Evolutionary conservation across 2,797 vertebrate species (phyloP), one percentile per base, ranked within the genome.

Genomic region (Notolabrus celidotus): DNA sequence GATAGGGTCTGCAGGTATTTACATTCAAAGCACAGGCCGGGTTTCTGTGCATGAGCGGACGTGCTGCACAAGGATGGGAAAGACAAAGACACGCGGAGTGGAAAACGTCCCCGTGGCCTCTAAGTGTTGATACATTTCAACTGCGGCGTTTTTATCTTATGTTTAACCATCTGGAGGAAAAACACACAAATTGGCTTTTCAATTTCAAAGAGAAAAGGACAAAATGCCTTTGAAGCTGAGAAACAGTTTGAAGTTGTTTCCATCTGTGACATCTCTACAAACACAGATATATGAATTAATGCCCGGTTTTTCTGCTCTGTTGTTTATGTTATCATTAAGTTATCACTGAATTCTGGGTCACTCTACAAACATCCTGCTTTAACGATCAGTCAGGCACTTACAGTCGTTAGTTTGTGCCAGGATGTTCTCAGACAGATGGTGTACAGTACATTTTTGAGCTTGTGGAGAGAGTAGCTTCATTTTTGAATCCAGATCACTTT

Each of bases 1-100:
- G 83, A 81, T 70, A 49, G 43, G 57, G 45, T 74, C 67, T n/a
- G 39, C 59, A 50, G 25, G 25, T 55, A 74, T 90, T 90, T 78
- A 74, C 75, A 90, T 89, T 90, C 82, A 86, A 59, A 73, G 55
- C 31, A 10, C 17, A 2, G 54, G 23, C 5, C 25, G 5, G 57
- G 33, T 57, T 64, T 34, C 31, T 17, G 25, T 55, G 38, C 64
- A 67, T 79, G 78, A 72, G 59, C 71, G 71, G 71, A 71, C 61
- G 56, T 1, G 1, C 29, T 33, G 27, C 47, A 47, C 7, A 34
- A 74, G 56, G 68, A 82, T 58, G 52, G 72, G 39, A 78, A 74
- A 64, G 77, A 68, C 39, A 74, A 65, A 65, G 51, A 84, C 69
- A 54, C 6, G 74, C 56, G 54, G 52, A 41, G 33, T 33, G 25